phyloP scores from a whole-genome alignment of 2,888 invertebrate species.

The Hirtodrosophila alboralis region DNA sequence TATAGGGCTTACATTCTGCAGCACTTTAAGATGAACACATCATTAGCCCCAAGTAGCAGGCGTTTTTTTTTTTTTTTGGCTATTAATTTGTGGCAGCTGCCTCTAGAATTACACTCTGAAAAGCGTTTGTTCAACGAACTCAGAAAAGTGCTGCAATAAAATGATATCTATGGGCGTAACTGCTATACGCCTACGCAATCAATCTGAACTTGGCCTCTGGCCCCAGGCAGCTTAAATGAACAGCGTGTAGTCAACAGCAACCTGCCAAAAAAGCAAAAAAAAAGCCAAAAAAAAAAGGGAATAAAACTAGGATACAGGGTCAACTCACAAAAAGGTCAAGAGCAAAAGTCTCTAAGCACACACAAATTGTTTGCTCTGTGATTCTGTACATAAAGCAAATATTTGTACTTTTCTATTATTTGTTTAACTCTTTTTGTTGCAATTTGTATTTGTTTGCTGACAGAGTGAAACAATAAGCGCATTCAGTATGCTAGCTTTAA shows the following conservation, averaged over 20 bases:
- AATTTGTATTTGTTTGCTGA: slow-evolving; percentile 23
- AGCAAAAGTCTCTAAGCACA: slow-evolving; percentile 37
- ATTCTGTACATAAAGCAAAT: slow-evolving; percentile 51
- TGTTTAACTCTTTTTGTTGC: slow-evolving; percentile 29
- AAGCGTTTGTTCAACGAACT: slow-evolving; percentile 13
- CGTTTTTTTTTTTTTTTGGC: slow-evolving; percentile 13
- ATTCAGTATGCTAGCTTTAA: slow-evolving; percentile 8
- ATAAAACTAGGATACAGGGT: slow-evolving; percentile 25
- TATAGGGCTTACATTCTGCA: not conserved
- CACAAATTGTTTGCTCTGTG: slow-evolving; percentile 47
- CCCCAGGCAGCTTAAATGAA: slow-evolving; percentile 52
- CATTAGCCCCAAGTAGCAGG: slow-evolving; percentile 47
- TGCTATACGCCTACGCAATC: slow-evolving; percentile 46
- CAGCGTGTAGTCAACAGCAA: slow-evolving; percentile 43
- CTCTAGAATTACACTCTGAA: slow-evolving; percentile 27
- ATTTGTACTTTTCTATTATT: slow-evolving; percentile 43
- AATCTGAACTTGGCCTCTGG: slow-evolving; percentile 45
- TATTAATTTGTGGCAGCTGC: slow-evolving; percentile 26
- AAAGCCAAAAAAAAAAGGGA: too few relatives aligned
- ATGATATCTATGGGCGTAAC: slow-evolving; percentile 32
- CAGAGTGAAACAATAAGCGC: slow-evolving; percentile 36
- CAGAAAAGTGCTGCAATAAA: slow-evolving; percentile 32
- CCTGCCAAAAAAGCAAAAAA: slow-evolving; percentile 46
- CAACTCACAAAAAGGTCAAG: slow-evolving; percentile 55
- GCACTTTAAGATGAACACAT: slow-evolving; percentile 14